Evolutionary conservation across 2,888 invertebrate genomes (phyloP).

Genomic region (Athalia cordata): DNA sequence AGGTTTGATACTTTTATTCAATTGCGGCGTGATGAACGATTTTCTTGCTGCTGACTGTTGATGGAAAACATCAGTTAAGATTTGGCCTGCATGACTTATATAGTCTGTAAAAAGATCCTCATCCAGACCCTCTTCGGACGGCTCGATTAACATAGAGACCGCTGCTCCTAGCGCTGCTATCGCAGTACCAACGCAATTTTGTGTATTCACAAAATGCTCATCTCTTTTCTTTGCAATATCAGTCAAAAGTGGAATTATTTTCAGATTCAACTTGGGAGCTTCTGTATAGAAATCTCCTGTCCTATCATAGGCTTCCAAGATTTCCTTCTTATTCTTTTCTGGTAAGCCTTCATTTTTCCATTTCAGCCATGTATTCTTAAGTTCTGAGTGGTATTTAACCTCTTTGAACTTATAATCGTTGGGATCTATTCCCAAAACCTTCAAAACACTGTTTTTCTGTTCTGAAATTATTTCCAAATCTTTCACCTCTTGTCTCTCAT

Average conservation of each 20-base stretch:
- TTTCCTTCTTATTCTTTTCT: constrained; percentile 47
- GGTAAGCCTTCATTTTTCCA: constrained; percentile 46
- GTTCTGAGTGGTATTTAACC: constrained; percentile 45
- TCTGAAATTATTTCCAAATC: constrained; percentile 1
- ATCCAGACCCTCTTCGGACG: constrained; percentile 42
- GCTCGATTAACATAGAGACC: constrained; percentile 45
- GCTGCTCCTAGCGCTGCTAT: constrained; percentile 45
- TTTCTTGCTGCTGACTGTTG: constrained; percentile 44
- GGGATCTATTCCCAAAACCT: constrained; percentile 43
- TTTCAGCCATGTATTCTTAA: constrained; percentile 44
- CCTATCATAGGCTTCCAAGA: constrained; percentile 43
- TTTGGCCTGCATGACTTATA: constrained; percentile 10
- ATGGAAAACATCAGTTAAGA: constrained; percentile 43
- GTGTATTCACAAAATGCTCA: constrained; percentile 46
- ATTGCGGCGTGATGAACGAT: constrained; percentile 31
- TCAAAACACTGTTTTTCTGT: constrained; percentile 20
- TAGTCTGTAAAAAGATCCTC: constrained; percentile 31
- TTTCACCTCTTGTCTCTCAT: not conserved
- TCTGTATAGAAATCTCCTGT: constrained; percentile 48
- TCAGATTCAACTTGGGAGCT: constrained; percentile 47
- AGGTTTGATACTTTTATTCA: constrained; percentile 38
- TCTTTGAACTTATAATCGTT: constrained; percentile 44
- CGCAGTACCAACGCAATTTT: constrained; percentile 48
- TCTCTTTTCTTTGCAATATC: constrained; percentile 48
- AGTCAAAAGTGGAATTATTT: constrained; percentile 40